A percentile compares a stretch with the other conserved stretches of the same genome.
phyloP scores from a whole-genome alignment of 1,140 invertebrate species.

The Coenobita brevimanus region DNA sequence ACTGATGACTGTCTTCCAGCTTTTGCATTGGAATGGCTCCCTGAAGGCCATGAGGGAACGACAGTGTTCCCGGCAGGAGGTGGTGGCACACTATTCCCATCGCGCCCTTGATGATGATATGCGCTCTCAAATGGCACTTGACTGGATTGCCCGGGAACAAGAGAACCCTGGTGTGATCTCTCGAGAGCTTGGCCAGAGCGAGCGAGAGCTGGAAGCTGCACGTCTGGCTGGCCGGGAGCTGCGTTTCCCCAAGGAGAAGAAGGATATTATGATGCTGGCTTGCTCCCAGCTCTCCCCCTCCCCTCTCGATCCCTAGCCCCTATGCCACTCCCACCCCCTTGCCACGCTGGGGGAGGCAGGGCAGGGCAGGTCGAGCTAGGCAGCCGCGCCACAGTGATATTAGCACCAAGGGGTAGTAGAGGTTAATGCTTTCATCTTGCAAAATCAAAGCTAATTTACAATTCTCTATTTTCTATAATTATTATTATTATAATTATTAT shows the following conservation, averaged over 20 bases:
- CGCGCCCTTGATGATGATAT: conserved; percentile 92
- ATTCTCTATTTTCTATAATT: neutral
- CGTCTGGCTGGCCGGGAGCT: conserved; percentile 91
- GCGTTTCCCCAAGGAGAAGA: conserved; percentile 95
- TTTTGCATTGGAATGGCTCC: conserved; percentile 96
- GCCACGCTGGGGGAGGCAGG: too few relatives aligned
- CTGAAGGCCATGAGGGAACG: conserved; percentile 85
- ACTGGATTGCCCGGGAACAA: conserved; percentile 87
- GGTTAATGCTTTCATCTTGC: conserved; percentile 49
- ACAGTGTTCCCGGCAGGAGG: conserved; percentile 88
- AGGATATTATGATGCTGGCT: conserved; percentile 93
- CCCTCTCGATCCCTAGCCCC: conserved; percentile 66
- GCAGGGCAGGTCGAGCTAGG: neutral
- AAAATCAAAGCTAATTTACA: conserved; percentile 21
- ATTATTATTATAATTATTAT: neutral
- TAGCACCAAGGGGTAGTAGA: conserved; percentile 48
- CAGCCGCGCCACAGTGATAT: conserved; percentile 26
- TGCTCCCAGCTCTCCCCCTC: conserved; percentile 80
- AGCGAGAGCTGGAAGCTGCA: conserved; percentile 91
- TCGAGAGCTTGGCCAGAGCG: conserved; percentile 86
- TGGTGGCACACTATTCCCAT: conserved; percentile 95
- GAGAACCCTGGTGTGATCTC: conserved; percentile 86
- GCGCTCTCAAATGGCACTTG: conserved; percentile 95
- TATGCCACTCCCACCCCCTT: neutral
- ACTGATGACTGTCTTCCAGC: conserved; percentile 96